Percentiles rank a stretch among this genome's conserved stretches.
Conservation (phyloP, 1,140 invertebrate species). For the Megalopta genalis region DNA sequence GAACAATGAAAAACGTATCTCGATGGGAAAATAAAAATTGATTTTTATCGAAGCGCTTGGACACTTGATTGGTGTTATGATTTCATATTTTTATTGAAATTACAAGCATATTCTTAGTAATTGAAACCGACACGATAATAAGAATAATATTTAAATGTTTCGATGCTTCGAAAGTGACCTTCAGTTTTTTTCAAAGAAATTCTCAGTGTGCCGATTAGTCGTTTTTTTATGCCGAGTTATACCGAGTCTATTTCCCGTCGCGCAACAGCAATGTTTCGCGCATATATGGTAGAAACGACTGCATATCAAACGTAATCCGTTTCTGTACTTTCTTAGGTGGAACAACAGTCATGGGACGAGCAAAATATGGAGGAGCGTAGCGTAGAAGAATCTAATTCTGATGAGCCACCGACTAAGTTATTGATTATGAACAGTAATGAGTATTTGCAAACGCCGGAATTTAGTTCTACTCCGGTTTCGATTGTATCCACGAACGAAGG, state of each 20-base stretch:
- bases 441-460: conserved; percentile 49
- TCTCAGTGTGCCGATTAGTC: conserved; percentile 45
- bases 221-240: conserved; percentile 8
- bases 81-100: conserved; percentile 35
- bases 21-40: background rate
- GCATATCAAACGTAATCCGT: background rate
- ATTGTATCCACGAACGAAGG: conserved; percentile 30
- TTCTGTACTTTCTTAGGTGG: conserved; percentile 52
- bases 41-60: conserved; percentile 42
- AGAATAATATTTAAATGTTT: background rate
- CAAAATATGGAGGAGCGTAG: conserved; percentile 64
- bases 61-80: conserved; percentile 59
- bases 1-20: background rate
- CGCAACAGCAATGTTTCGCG: conserved; percentile 14
- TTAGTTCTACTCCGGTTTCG: conserved; percentile 35
- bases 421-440: conserved; percentile 63
- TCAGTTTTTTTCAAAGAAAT: conserved; percentile 8
- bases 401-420: conserved; percentile 68
- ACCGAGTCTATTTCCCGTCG: conserved; percentile 22
- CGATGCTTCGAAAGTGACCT: conserved; percentile 2
- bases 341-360: conserved; percentile 67
- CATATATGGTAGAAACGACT: background rate
- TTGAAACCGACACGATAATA: conserved; percentile 34
- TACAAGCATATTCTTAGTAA: conserved; percentile 65
- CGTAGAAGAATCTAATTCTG: conserved; percentile 48